These are phyloP conservation scores for Biston betularia DNA, from an alignment of 2,888 invertebrate genomes.

Conservation along the genomic window DNA sequence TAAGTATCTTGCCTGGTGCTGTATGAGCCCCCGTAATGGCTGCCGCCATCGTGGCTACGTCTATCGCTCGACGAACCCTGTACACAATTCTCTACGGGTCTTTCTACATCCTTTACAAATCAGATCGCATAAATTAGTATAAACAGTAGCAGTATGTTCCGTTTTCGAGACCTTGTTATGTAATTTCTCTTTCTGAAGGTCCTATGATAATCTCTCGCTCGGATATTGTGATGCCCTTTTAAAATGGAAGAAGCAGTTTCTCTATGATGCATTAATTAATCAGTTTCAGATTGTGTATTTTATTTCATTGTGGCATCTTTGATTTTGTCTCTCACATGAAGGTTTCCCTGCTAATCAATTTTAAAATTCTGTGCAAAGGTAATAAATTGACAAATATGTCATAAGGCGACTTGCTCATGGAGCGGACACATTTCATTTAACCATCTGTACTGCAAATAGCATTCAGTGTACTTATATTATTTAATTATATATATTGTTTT, in stretches of 20 bases:
- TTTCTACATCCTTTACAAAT: slow-evolving; percentile 64
- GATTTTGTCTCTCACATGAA: slow-evolving; percentile 16
- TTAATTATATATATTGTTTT: slow-evolving; percentile 1
- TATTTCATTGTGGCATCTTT: slow-evolving; percentile 10
- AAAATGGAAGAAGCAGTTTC: slow-evolving; percentile 7
- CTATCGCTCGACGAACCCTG: slow-evolving; percentile 85
- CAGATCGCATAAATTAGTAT: slow-evolving; percentile 36
- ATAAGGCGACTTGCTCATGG: slow-evolving; percentile 13
- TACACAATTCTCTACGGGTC: slow-evolving; percentile 81
- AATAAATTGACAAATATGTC: slow-evolving; percentile 15
- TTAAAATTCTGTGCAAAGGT: slow-evolving; percentile 16
- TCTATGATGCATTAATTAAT: background rate
- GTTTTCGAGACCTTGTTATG: slow-evolving; percentile 22
- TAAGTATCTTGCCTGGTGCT: slow-evolving; percentile 86
- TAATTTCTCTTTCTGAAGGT: slow-evolving; percentile 13
- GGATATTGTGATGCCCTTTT: slow-evolving; percentile 16
- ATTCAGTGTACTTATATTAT: background rate
- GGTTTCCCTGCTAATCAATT: slow-evolving; percentile 13
- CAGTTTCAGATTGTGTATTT: slow-evolving; percentile 8
- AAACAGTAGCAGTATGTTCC: slow-evolving; percentile 24
- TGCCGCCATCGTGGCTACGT: slow-evolving; percentile 86
- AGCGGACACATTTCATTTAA: slow-evolving; percentile 14
- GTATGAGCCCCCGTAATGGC: slow-evolving; percentile 84
- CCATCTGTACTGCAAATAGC: slow-evolving; percentile 10
- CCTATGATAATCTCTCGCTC: slow-evolving; percentile 21